Evolutionary conservation across 2,113 vertebrate genomes (phyloP), one percentile per base, ranked within the genome.

Genomic region (Orycteropus afer): DNA sequence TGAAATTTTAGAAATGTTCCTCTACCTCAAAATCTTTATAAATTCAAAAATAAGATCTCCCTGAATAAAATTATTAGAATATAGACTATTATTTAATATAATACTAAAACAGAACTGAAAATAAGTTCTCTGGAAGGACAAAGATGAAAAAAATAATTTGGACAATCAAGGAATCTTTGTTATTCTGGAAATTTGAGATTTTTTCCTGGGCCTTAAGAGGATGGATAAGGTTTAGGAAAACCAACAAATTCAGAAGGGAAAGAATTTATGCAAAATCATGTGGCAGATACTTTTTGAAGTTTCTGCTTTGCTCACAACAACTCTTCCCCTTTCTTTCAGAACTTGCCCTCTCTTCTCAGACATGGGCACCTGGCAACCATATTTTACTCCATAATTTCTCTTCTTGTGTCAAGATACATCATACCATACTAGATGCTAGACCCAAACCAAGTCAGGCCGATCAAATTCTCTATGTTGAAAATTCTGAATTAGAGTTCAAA

Each of bases 51-150:
- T 74, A 20, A 59, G 79, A 67, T 0, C 23, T 59, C 86, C 47
- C 79, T 86, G 18, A 84, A 76, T 76, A 76, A 94, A 83, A 71
- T 29, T 37, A 87, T 71, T 81, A 61, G 51, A 87, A 83, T 53
- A 82, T 78, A 78, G 88, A 5, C 20, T 91, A 83, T 63, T 71
- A 45, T 13, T 91, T 93, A 91, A 40, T 40, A 78, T 67, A 84
- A 81, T 51, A 57, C 40, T 67, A 90, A 93, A 90, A 87, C 55
- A 78, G 37, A 32, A 55, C 51, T 85, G 65, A 57, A 89, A 91
- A 65, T 23, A 74, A 80, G 34, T 79, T 85, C 13, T 80, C 45
- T 27, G 34, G 29, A 91, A 67, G 15, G 18, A 79, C 3, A 91
- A 34, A 80, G 55, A 18, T 55, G 51, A 85, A 84, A 55, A 32